phyloP scores from a whole-genome alignment of 2,797 vertebrate genomes.

The Pteronotus mesoamericanus region DNA sequence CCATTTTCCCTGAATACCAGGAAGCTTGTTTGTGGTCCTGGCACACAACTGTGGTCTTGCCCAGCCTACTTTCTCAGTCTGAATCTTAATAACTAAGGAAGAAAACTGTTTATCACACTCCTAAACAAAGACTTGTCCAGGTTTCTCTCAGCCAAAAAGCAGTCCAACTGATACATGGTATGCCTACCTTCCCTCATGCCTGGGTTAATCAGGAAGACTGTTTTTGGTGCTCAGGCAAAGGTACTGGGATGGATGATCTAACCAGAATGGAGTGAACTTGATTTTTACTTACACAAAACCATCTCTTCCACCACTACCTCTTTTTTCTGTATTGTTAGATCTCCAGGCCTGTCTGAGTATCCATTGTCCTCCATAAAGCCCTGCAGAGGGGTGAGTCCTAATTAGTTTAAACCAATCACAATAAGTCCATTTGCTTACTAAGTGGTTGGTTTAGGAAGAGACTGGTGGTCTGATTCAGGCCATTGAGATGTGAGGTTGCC shows the following conservation, averaged over 20 bases:
- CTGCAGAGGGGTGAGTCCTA: background rate
- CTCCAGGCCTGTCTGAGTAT: too few relatives aligned
- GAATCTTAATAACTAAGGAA: background rate
- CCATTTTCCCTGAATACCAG: background rate
- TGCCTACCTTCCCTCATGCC: rapidly evolving
- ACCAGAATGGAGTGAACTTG: background rate
- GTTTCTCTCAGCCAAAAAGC: too few relatives aligned
- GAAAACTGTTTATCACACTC: background rate
- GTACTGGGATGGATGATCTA: background rate
- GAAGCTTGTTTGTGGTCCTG: background rate
- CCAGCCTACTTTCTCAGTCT: background rate
- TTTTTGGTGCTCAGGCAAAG: background rate
- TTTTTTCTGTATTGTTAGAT: background rate
- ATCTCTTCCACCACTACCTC: background rate
- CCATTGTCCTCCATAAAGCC: background rate
- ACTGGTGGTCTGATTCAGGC: too few relatives aligned
- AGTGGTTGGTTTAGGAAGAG: background rate
- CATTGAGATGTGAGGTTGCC: background rate
- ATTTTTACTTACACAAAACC: background rate
- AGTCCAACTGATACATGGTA: too few relatives aligned
- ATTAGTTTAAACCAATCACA: background rate
- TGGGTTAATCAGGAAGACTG: background rate
- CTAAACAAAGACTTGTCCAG: background rate
- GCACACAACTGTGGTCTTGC: background rate
- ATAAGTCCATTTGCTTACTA: background rate